Evolutionary conservation across 92 coral and sea anemone species (phyloP).

Genomic region (Paramuricea clavata): DNA sequence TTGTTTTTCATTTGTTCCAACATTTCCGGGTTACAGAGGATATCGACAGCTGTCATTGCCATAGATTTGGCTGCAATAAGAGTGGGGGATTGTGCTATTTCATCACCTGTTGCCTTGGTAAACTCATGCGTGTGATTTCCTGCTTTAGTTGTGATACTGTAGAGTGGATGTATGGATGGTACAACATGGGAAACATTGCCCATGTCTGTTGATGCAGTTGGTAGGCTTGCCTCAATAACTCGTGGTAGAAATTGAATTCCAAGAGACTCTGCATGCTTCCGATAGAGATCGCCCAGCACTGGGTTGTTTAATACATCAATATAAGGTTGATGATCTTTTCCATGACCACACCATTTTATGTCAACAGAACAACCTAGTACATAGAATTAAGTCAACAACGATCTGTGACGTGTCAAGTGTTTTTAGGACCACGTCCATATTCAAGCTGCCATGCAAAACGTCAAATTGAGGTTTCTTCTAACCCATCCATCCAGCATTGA

Average conservation of each 20-base stretch:
- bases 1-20: constrained; percentile 60
- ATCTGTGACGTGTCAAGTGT: no score
- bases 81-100: constrained; percentile 71
- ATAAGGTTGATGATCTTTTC: constrained; percentile 31
- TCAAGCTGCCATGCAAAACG: no score
- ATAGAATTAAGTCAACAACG: not conserved
- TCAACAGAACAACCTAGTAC: constrained; percentile 71
- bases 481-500: no score
- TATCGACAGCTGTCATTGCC: constrained; percentile 86
- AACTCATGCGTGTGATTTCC: constrained; percentile 77
- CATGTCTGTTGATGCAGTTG: constrained; percentile 84
- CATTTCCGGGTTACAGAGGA: constrained; percentile 67
- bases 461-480: no score
- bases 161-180: constrained; percentile 73
- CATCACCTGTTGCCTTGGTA: constrained; percentile 70
- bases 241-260: constrained; percentile 59
- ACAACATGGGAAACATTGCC: constrained; percentile 77
- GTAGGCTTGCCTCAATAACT: constrained; percentile 19
- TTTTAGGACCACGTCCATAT: no score
- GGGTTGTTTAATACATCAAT: constrained; percentile 61
- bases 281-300: constrained; percentile 73
- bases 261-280: constrained; percentile 65
- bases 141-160: constrained; percentile 68
- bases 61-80: constrained; percentile 80
- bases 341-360: constrained; percentile 58